Evolutionary conservation across 1,140 invertebrate genomes (phyloP).

Genomic region (Heliconius himera): DNA sequence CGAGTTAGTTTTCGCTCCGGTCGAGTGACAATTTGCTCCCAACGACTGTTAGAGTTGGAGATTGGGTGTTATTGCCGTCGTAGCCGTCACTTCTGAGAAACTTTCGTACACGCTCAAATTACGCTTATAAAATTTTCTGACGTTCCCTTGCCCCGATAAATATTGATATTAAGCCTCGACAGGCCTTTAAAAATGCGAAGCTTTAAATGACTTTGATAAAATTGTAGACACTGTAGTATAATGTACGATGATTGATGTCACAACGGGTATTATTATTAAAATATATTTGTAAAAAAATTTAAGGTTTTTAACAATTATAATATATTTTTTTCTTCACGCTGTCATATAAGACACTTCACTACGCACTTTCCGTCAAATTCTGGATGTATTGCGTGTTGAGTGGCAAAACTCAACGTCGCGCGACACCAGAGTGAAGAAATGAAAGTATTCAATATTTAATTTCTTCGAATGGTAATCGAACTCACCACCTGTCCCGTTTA

Average conservation of each 20-base stretch:
- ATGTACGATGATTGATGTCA: too few species aligned
- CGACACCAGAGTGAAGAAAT: too few species aligned
- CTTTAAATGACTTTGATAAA: not conserved
- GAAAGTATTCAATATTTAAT: too few species aligned
- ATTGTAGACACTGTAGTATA: not conserved
- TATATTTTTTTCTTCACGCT: too few species aligned
- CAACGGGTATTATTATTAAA: not conserved
- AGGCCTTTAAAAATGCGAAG: not conserved
- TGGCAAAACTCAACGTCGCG: too few species aligned
- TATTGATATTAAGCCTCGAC: not conserved
- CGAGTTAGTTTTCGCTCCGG: not conserved
- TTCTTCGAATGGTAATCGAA: too few species aligned
- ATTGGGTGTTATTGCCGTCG: constrained; percentile 63
- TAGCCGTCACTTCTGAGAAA: constrained; percentile 50
- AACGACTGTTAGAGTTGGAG: constrained; percentile 54
- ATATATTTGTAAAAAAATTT: constrained; percentile 3
- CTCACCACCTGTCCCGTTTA: too few species aligned
- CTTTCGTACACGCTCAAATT: constrained; percentile 30
- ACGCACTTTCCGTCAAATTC: too few species aligned
- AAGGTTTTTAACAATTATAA: not conserved
- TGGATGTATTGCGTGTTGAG: too few species aligned
- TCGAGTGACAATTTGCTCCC: constrained; percentile 63
- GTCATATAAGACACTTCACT: too few species aligned
- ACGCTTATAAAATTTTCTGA: constrained; percentile 27
- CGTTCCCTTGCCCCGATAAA: not conserved